These are phyloP conservation scores for Conus betulinus DNA, from an alignment of 1,140 invertebrate species.

Conservation along the genomic window DNA sequence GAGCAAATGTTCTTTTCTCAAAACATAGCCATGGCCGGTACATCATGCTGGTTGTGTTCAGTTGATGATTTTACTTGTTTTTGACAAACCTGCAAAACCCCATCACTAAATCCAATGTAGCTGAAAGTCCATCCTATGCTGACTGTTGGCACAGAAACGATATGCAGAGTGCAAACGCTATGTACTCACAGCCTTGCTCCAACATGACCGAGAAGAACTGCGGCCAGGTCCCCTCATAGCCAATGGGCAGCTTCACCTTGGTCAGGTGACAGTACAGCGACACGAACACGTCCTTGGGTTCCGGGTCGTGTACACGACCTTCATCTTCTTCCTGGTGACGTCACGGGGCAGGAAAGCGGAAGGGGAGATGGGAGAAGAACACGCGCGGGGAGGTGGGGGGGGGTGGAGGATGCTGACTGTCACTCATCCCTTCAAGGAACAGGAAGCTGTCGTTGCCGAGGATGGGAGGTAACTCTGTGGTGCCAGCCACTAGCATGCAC, in stretches of 20 bases:
- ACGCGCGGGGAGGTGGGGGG: constrained; percentile 41
- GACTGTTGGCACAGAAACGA: no score
- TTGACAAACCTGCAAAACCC: no score
- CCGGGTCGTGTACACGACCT: constrained; percentile 50
- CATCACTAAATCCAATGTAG: no score
- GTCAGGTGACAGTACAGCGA: constrained; percentile 46
- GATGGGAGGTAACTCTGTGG: constrained; percentile 23
- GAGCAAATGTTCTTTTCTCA: no score
- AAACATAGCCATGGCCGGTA: no score
- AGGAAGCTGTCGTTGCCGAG: constrained; percentile 24
- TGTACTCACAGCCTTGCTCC: constrained; percentile 31
- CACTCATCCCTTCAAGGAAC: neutral
- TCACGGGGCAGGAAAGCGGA: constrained; percentile 44
- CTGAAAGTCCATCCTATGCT: no score
- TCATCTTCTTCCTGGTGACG: constrained; percentile 41
- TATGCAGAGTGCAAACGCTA: no score
- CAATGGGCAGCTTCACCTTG: neutral
- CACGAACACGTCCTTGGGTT: constrained; percentile 60
- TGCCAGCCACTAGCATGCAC: constrained; percentile 31
- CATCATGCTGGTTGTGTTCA: no score
- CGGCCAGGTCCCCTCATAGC: constrained; percentile 24
- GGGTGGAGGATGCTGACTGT: neutral
- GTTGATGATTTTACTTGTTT: no score
- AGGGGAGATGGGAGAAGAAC: constrained; percentile 45
- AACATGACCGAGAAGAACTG: constrained; percentile 24